Evolutionary conservation across 2,888 invertebrate genomes (phyloP).

Genomic region (Craniophora ligustri): DNA sequence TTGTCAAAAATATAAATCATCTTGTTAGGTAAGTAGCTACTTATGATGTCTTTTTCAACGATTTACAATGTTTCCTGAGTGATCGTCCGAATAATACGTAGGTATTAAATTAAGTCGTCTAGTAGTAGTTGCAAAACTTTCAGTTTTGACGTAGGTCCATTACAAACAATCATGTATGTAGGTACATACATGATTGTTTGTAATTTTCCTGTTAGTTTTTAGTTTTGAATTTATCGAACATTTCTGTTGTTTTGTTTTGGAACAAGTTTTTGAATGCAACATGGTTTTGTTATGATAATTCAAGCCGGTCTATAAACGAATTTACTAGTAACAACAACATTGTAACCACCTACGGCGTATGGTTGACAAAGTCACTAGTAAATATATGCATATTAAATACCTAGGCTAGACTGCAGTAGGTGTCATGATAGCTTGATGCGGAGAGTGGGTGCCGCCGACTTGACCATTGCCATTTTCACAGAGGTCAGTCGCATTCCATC

Average conservation of each 20-base stretch:
- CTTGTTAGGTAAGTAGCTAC: constrained; percentile 28
- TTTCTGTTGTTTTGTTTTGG: too few relatives aligned
- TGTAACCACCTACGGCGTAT: constrained; percentile 33
- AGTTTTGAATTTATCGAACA: too few relatives aligned
- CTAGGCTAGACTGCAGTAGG: constrained; percentile 44
- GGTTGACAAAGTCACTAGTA: constrained; percentile 17
- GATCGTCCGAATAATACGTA: not conserved
- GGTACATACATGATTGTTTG: too few relatives aligned
- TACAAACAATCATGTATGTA: too few relatives aligned
- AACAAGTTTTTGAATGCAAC: too few relatives aligned
- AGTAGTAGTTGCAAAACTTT: not conserved
- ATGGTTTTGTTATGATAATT: too few relatives aligned
- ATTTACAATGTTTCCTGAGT: not conserved
- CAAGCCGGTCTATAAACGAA: not conserved
- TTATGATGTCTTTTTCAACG: constrained; percentile 3
- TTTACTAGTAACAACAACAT: constrained; percentile 2
- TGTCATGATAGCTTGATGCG: constrained; percentile 58
- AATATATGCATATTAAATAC: constrained; percentile 47
- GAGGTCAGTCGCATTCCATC: constrained; percentile 66
- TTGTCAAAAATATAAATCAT: constrained; percentile 14
- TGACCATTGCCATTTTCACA: constrained; percentile 61
- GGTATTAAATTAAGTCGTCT: not conserved
- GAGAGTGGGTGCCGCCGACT: constrained; percentile 61
- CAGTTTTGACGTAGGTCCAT: too few relatives aligned
- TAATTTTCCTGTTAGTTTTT: too few relatives aligned